Evolutionary conservation across 2,113 vertebrate genomes (phyloP).

Genomic region (Silurus asotus): DNA sequence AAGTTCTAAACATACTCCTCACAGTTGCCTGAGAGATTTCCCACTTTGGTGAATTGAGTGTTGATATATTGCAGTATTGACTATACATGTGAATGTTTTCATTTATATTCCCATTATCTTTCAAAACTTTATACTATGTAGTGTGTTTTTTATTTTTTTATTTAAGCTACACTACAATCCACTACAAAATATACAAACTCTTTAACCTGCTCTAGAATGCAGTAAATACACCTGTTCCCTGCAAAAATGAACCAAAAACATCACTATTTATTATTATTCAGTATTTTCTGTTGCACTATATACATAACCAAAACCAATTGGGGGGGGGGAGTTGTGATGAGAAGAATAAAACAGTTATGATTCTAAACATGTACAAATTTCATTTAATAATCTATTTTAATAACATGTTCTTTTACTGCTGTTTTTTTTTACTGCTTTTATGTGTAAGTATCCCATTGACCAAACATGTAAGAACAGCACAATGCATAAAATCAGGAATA

Average conservation of each 20-base stretch:
- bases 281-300: neutral
- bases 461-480: neutral
- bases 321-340: neutral
- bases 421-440: neutral
- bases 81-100: neutral
- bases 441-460: neutral
- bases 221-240: neutral
- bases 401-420: neutral
- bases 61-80: conserved; percentile 3
- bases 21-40: neutral
- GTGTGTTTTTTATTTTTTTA: neutral
- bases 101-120: neutral
- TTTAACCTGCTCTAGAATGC: neutral
- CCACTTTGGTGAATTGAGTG: neutral
- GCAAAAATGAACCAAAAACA: neutral
- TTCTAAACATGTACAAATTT: neutral
- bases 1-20: neutral
- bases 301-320: too few relatives aligned
- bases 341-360: neutral
- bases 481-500: neutral
- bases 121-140: neutral
- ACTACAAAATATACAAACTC: neutral
- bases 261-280: neutral
- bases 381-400: too few relatives aligned
- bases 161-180: neutral